These are phyloP conservation scores for Coracopsis vasa DNA, from an alignment of 2,113 vertebrate species.

Conservation along the genomic window DNA sequence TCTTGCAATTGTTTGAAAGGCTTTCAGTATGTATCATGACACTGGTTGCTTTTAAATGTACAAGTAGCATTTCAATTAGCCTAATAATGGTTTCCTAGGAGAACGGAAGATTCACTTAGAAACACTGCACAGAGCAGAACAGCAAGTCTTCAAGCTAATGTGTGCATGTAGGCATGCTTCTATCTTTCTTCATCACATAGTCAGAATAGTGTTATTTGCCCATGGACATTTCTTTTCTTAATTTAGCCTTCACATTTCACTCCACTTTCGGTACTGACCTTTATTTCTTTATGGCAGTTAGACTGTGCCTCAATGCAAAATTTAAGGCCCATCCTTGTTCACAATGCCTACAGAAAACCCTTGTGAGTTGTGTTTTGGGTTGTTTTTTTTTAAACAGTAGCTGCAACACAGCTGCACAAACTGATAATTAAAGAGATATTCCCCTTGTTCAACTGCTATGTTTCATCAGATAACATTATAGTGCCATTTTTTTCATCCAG, in stretches of 20 bases:
- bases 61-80: slow-evolving; percentile 6
- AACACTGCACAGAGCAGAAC: neutral
- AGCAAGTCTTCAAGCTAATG: neutral
- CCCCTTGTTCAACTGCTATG: neutral
- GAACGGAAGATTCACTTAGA: slow-evolving; percentile 7
- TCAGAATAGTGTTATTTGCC: neutral
- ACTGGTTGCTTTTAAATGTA: slow-evolving; percentile 20
- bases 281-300: neutral
- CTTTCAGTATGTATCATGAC: neutral
- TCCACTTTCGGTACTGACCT: neutral
- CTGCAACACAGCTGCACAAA: neutral
- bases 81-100: slow-evolving; percentile 50
- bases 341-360: neutral
- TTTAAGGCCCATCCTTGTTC: neutral
- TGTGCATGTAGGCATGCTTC: neutral
- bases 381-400: neutral
- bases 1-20: neutral
- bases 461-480: neutral
- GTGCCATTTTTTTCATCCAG: neutral
- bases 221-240: neutral
- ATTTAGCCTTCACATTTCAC: neutral
- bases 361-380: neutral
- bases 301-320: neutral
- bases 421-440: neutral
- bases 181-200: neutral